Evolutionary conservation across 1,140 invertebrate genomes (phyloP), one percentile per base, ranked within the genome.

Genomic region (Ceratina australensis): DNA sequence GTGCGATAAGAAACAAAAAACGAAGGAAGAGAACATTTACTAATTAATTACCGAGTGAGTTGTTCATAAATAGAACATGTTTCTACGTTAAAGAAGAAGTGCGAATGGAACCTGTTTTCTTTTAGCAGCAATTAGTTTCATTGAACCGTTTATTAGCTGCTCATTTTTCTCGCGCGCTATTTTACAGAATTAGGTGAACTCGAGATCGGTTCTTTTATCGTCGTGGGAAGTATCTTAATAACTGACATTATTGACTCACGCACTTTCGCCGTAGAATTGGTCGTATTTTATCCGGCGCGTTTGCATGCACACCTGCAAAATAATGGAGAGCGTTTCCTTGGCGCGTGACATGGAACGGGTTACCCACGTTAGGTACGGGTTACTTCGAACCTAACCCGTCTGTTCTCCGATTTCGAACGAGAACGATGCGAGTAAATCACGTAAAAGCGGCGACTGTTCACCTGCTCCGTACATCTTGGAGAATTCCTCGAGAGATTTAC

Each of bases 241-340:
- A 54, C 60, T 26, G 42, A 15, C n/a, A 26, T 28, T n/a, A 24
- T 72, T 63, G 56, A 59, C 78, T 83, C 64, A 42, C 22, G 5
- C 12, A 33, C 52, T 42, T 65, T 73, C 57, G 8, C 64, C 33
- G 18, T 16, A 8, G 24, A 56, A 54, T 20, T 10, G 49, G 26
- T 74, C 69, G 59, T 81, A 81, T 81, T 81, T 81, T 60, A 73
- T 54, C 28, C 63, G 28, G 33, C 50, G 72, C 47, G 54, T 83
- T 83, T 66, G 56, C 75, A 65, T 83, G 54, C 33, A 33, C 56
- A 73, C 52, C 75, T 59, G 66, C 71, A 61, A 81, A 42, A 75
- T 81, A 83, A 83, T 81, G 80, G 79, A 71, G 71, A 81, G 42
- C 75, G 28, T 83, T 83, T 71, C 74, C 56, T 59, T 16, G 33